phyloP scores from a whole-genome alignment of 1,140 invertebrate species.

The Ruditapes philippinarum region DNA sequence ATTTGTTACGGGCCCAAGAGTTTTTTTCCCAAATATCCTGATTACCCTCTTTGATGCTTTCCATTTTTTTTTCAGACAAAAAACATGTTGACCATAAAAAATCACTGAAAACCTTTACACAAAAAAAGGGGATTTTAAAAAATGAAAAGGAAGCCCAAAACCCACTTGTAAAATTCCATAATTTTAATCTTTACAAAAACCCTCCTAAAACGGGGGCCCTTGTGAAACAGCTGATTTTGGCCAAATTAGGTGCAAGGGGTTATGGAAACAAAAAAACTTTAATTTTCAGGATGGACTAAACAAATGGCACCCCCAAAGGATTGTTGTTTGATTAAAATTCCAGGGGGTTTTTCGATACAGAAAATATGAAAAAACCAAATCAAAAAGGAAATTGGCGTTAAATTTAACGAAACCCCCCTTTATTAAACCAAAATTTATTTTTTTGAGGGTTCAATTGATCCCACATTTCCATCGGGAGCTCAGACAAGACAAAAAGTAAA shows the following conservation, averaged over 20 bases:
- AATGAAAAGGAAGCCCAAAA: not conserved
- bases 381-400: too few species aligned
- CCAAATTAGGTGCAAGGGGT: not conserved
- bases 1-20: too few species aligned
- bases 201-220: not conserved
- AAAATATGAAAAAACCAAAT: too few species aligned
- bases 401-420: too few species aligned
- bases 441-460: not conserved
- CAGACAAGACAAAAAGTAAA: slow-evolving; percentile 13
- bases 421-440: not conserved
- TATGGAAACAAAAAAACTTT: not conserved
- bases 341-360: not conserved
- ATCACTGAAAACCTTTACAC: not conserved
- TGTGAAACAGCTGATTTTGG: not conserved
- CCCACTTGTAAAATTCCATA: not conserved
- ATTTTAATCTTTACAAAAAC: not conserved
- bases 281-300: not conserved
- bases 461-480: not conserved
- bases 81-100: not conserved
- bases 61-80: not conserved
- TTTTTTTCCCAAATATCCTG: too few species aligned
- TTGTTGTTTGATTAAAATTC: slow-evolving; percentile 27
- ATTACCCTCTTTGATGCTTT: too few species aligned
- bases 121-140: not conserved
- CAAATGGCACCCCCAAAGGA: slow-evolving; percentile 19